Evolutionary conservation across 2,797 vertebrate species (phyloP).

Genomic region (Zenarchopterus dispar): DNA sequence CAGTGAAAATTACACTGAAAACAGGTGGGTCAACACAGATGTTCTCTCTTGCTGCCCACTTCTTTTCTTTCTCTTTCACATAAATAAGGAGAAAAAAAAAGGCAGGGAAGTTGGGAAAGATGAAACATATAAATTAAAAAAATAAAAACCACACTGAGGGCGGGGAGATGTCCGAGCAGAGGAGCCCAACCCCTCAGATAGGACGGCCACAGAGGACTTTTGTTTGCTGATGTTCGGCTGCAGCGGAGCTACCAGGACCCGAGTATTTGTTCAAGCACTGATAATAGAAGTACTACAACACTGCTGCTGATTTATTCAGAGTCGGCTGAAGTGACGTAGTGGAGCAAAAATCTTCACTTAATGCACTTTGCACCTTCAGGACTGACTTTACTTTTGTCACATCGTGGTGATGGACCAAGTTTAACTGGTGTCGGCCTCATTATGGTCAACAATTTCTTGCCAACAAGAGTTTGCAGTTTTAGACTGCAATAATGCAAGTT

Average conservation of each 20-base stretch:
- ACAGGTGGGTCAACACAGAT: slow-evolving; percentile 82
- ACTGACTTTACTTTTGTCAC: not conserved
- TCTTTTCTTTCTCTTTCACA: slow-evolving; percentile 1
- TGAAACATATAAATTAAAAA: slow-evolving; percentile 12
- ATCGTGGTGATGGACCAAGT: not conserved
- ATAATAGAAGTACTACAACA: slow-evolving; percentile 10
- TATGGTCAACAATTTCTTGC: too few relatives aligned
- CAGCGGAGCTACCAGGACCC: slow-evolving; percentile 15
- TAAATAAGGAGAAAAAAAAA: slow-evolving; percentile 13
- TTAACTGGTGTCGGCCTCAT: not conserved
- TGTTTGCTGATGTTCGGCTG: slow-evolving; percentile 60
- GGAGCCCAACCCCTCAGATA: slow-evolving; percentile 72
- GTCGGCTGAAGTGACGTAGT: too few relatives aligned
- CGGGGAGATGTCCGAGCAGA: slow-evolving; percentile 66
- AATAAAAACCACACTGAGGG: slow-evolving; percentile 23
- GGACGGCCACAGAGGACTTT: slow-evolving; percentile 69
- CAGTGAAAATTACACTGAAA: slow-evolving; percentile 62
- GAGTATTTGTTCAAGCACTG: slow-evolving; percentile 9
- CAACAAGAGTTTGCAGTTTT: too few relatives aligned
- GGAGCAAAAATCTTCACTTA: not conserved
- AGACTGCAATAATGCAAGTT: not conserved
- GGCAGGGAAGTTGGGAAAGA: slow-evolving; percentile 23
- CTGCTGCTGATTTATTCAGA: slow-evolving; percentile 2
- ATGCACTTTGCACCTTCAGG: not conserved
- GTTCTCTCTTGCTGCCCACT: slow-evolving; percentile 43